Evolutionary conservation across 2,888 invertebrate genomes (phyloP), one percentile per base, ranked within the genome.

Genomic region (Coleophora deauratella): DNA sequence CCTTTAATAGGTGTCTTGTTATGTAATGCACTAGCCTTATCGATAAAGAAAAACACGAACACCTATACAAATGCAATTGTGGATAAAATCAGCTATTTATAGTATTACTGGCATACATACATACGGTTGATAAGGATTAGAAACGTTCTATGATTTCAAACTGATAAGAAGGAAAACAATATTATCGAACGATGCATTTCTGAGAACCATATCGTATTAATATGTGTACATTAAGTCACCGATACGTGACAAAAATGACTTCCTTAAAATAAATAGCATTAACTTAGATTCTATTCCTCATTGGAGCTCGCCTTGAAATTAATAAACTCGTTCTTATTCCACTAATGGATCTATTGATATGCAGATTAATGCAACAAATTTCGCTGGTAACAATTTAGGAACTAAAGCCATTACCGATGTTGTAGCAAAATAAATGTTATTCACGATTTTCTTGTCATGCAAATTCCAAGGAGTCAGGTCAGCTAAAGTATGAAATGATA

Each of bases 341-440:
- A 68, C 66, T 70, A 72, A 73, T 61, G 67, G 66, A 69, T 63
- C 64, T 55, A 70, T 66, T 68, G 59, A 65, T 64, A 74, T 71
- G 73, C 59, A 72, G 75, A 73, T 74, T 46, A 49, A 68, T 69
- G 66, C 72, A 69, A 66, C 69, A 63, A 69, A 69, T 68, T 65
- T 57, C 59, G 59, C 57, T 61, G 52, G 49, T 58, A 62, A 62
- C 65, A 64, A 65, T 64, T 69, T 63, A 65, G 60, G 55, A 57
- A 64, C 59, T 41, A 44, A 33, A 38, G 38, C 27, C 6, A 9
- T 33, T 34, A 40, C 39, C 9, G 34, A 13, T 39, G 14, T 39
- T 27, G 10, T 27, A 30, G 32, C 32, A 32, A 32, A 32, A 32
- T 38, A 35, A 9, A 2, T 9, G 8, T 12, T 33, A 27, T 28